Evolutionary conservation across 2,113 vertebrate species (phyloP).

Genomic region (Rhinogobius similis): DNA sequence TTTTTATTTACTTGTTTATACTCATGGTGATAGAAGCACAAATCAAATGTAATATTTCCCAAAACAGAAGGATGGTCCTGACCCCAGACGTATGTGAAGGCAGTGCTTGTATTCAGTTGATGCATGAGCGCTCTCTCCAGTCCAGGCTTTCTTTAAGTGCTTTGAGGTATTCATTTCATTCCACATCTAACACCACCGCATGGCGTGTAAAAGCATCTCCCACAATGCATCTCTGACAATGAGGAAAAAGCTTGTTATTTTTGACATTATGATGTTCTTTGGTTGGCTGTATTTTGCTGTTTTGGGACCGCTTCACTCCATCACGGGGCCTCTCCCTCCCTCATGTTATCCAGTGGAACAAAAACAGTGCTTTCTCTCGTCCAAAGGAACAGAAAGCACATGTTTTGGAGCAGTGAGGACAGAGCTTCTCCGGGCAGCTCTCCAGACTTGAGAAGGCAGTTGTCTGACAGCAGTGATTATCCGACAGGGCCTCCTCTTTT

Average conservation of each 20-base stretch:
- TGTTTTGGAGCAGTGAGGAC: constrained; percentile 4
- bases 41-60: neutral
- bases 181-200: neutral
- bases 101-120: neutral
- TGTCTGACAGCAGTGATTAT: constrained; percentile 11
- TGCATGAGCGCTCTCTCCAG: neutral
- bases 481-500: neutral
- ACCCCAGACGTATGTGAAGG: neutral
- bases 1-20: neutral
- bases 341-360: constrained; percentile 3
- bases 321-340: neutral
- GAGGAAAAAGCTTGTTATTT: constrained; percentile 5
- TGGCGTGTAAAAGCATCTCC: neutral
- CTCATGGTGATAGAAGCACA: neutral
- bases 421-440: neutral
- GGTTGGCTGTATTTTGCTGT: neutral
- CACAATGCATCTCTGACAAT: constrained; percentile 1
- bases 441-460: constrained; percentile 5
- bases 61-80: neutral
- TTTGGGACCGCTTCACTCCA: neutral
- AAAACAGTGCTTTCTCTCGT: constrained; percentile 4
- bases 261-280: constrained; percentile 8
- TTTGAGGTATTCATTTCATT: constrained; percentile 1
- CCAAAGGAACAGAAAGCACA: constrained; percentile 11
- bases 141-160: neutral